A percentile compares a stretch with the other conserved stretches of the same genome.
Evolutionary conservation across 2,888 invertebrate species (phyloP).

Genomic region (Pristionchus exspectatus): DNA sequence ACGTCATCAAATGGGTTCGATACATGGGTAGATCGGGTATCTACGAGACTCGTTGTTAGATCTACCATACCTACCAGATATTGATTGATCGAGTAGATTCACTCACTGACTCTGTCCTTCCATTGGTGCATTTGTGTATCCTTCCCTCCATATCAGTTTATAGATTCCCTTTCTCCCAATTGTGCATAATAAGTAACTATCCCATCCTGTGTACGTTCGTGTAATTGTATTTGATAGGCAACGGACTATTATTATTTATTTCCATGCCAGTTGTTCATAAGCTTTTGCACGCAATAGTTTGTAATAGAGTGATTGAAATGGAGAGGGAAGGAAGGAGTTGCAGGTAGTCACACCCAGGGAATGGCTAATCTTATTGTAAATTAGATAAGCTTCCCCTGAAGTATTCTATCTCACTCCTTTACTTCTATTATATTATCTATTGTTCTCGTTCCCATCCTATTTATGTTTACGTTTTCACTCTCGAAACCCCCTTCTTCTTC

Average conservation of each 20-base stretch:
- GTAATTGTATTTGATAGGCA: conserved; percentile 39
- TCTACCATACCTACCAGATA: neutral
- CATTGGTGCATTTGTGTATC: conserved; percentile 21
- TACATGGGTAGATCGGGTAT: conserved; percentile 99
- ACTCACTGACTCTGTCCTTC: neutral
- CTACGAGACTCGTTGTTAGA: conserved; percentile 96
- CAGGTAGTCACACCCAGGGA: neutral
- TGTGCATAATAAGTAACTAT: conserved; percentile 40
- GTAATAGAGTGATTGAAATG: conserved; percentile 21
- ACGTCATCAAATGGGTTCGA: conserved; percentile 99
- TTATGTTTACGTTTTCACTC: conserved; percentile 14
- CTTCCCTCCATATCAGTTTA: conserved; percentile 1
- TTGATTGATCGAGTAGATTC: neutral
- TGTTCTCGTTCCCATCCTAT: conserved; percentile 38
- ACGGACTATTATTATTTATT: conserved; percentile 39
- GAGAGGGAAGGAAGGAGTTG: neutral
- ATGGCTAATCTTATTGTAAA: neutral
- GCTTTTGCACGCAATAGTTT: conserved; percentile 18
- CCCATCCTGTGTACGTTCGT: conserved; percentile 31
- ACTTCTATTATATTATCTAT: neutral
- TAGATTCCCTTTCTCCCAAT: neutral
- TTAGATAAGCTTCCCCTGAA: neutral
- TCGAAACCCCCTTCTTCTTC: neutral
- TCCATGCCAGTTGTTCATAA: conserved; percentile 34
- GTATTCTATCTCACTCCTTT: neutral